Evolutionary conservation across 2,888 invertebrate species (phyloP).

Genomic region (Margaritifera margaritifera): DNA sequence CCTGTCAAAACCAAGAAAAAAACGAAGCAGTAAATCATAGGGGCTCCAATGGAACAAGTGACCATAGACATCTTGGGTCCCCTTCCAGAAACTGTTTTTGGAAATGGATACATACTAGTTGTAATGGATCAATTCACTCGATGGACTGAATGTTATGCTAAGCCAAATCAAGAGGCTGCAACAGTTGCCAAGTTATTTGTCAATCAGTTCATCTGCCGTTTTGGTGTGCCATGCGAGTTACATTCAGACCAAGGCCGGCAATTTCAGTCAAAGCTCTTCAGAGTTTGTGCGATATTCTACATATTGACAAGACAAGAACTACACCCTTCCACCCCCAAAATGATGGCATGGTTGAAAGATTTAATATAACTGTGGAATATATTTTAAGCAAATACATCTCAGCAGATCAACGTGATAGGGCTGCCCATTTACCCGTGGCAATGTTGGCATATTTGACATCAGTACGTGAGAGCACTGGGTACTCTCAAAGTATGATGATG

Average conservation of each 20-base stretch:
- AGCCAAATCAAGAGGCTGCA: conserved; percentile 6
- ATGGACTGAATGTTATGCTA: conserved; percentile 6
- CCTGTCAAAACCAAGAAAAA: no score
- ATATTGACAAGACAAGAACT: conserved; percentile 9
- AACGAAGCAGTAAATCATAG: no score
- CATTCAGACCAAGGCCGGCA: conserved; percentile 6
- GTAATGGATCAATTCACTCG: conserved; percentile 5
- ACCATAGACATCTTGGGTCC: conserved; percentile 3
- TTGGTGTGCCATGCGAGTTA: background rate
- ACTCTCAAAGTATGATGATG: no score
- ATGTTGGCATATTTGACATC: no score
- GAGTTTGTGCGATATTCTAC: conserved; percentile 1
- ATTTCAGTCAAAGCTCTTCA: conserved; percentile 3
- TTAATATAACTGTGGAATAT: no score
- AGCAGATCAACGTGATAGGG: no score
- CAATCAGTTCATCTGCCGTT: background rate
- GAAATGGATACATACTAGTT: conserved; percentile 4
- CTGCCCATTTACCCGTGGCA: no score
- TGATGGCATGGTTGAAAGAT: no score
- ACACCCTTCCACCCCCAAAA: conserved; percentile 1
- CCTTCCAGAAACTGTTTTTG: conserved; percentile 3
- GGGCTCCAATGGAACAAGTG: conserved; percentile 2
- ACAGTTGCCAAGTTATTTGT: conserved; percentile 1
- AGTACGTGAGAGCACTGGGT: no score
- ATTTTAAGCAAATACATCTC: no score